Evolutionary conservation across 2,797 vertebrate genomes (phyloP), one percentile per base, ranked within the genome.

Genomic region (Falco rusticolus): DNA sequence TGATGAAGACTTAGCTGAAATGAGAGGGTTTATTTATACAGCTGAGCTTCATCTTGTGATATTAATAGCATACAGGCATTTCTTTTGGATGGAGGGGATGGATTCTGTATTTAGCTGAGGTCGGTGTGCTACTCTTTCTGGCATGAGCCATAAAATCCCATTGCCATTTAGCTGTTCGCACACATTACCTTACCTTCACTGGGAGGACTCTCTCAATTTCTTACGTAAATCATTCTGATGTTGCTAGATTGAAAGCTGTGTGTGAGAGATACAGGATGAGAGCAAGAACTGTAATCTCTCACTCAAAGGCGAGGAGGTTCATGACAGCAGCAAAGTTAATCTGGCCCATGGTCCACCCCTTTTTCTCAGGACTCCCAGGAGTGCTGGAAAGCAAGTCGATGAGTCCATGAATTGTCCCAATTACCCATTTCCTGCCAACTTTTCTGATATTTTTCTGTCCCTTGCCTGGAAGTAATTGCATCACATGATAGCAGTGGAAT

Each of bases 21-120:
- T 65, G 47, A 85, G n/a, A 71, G 54, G n/a, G 39, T 96, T 95
- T 96, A 95, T 97, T 97, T 97, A 76, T 70, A 91, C 90, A 95
- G 90, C 95, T 96, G 92, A 95, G 76, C 78, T 95, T 95, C 87
- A 79, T 96, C 93, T 94, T 83, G 76, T 86, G 80, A 57, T 96
- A 95, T 94, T 96, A 96, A 96, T 96, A 95, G 79, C 1, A 6
- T 78, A 39, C 79, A 93, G 72, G 47, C 90, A 39, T 92, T 93
- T 94, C 61, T 94, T 93, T 84, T 79, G 83, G 78, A 87, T 77
- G 56, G 53, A 86, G 29, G 48, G 57, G 54, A 63, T 75, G 61
- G 69, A 56, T 92, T 65, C 84, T 95, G 61, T 89, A 31, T 93
- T 86, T 84, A 88, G 76, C 78, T 48, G 51, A 85, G 65, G 51